These are phyloP conservation scores for Dioctria linearis DNA, from an alignment of 2,888 invertebrate species.

Conservation along the genomic window DNA sequence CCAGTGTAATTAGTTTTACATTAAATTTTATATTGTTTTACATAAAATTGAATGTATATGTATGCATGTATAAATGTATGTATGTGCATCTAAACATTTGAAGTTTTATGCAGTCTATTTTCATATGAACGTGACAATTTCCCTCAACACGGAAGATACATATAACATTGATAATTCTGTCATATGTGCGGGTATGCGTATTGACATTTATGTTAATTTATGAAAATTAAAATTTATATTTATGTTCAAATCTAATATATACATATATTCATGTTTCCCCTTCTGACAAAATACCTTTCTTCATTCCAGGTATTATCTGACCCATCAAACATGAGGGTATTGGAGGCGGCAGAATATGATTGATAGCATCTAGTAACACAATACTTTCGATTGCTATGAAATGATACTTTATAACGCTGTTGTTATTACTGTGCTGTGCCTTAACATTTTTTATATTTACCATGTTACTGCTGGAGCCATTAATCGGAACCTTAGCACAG, in stretches of 20 bases:
- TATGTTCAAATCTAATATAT: not conserved
- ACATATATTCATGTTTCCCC: conserved; percentile 21
- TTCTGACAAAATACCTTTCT: conserved; percentile 22
- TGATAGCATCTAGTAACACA: conserved; percentile 35
- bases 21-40: no score
- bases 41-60: no score
- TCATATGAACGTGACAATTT: no score
- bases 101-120: no score
- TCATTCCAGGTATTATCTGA: conserved; percentile 36
- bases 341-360: conserved; percentile 33
- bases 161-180: conserved; percentile 16
- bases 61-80: no score
- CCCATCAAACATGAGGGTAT: conserved; percentile 39
- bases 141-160: no score
- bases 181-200: conserved; percentile 18
- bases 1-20: no score
- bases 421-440: conserved; percentile 57
- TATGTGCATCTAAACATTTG: no score
- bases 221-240: not conserved
- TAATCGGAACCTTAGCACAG: conserved; percentile 32
- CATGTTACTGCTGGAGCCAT: conserved; percentile 40
- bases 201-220: conserved; percentile 19
- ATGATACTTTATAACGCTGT: conserved; percentile 56
- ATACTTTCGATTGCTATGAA: conserved; percentile 36
- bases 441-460: conserved; percentile 53